phyloP scores from a whole-genome alignment of 2,113 vertebrate genomes.

The Eretmochelys imbricata region DNA sequence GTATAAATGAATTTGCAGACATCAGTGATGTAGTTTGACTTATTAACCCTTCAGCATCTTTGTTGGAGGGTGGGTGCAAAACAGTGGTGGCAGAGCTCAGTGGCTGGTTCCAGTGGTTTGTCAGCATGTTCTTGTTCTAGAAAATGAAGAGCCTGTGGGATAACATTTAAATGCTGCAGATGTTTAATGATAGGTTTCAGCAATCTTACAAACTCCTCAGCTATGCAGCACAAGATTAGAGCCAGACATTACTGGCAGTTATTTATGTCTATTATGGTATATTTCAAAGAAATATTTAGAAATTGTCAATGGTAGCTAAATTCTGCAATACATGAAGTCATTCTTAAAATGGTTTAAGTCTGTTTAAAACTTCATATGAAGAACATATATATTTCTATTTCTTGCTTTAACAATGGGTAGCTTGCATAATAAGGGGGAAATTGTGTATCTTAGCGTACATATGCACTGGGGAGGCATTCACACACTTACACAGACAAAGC shows the following conservation, averaged over 20 bases:
- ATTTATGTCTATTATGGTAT: neutral
- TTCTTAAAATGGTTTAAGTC: neutral
- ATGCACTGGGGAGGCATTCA: neutral
- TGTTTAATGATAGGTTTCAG: constrained; percentile 71
- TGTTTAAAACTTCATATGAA: neutral
- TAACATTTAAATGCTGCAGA: constrained; percentile 55
- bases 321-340: constrained; percentile 25
- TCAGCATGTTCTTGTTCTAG: constrained; percentile 63
- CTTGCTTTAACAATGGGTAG: neutral
- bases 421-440: neutral
- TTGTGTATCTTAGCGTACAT: accelerated
- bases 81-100: constrained; percentile 12
- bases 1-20: neutral
- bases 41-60: neutral
- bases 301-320: constrained; percentile 32
- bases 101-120: constrained; percentile 55
- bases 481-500: neutral
- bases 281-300: constrained; percentile 17
- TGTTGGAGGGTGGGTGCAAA: constrained; percentile 12
- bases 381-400: neutral
- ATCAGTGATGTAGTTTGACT: neutral
- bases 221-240: constrained; percentile 20
- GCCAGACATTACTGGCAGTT: constrained; percentile 22
- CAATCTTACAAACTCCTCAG: constrained; percentile 25
- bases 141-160: constrained; percentile 45